Conservation (phyloP, 2,113 vertebrate species). For the Engraulis encrasicolus region DNA sequence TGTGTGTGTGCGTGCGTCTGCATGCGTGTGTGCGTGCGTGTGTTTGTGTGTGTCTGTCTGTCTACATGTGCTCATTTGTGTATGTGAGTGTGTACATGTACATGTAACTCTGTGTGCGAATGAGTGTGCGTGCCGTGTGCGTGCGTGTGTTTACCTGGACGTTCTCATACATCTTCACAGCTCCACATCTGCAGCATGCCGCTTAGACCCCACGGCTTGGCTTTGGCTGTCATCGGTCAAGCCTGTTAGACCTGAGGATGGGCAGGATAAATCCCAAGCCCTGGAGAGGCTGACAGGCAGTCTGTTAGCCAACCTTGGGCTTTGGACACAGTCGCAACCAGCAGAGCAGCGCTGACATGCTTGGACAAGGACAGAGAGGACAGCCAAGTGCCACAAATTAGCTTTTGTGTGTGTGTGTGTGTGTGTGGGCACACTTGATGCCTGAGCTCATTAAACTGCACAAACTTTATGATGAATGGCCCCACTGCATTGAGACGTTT, state of each 20-base stretch:
- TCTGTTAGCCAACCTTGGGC: conserved; percentile 59
- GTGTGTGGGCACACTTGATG: too few species aligned
- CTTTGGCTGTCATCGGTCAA: conserved; percentile 27
- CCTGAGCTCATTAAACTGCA: conserved; percentile 4
- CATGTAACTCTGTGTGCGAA: neutral
- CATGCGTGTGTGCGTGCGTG: neutral
- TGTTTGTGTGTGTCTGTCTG: neutral
- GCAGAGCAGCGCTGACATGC: conserved; percentile 55
- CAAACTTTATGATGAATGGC: conserved; percentile 2
- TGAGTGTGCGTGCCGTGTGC: neutral
- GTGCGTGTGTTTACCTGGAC: neutral
- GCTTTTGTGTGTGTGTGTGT: conserved; percentile 3
- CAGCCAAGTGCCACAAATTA: conserved; percentile 60
- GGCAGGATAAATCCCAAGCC: conserved; percentile 61
- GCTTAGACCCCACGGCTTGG: neutral
- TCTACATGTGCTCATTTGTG: neutral
- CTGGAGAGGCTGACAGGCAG: conserved; percentile 57
- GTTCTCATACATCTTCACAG: neutral
- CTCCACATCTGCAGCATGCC: neutral
- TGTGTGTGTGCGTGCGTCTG: neutral
- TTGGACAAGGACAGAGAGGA: conserved; percentile 67
- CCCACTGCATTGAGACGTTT: neutral
- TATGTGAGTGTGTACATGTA: too few species aligned
- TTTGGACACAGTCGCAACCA: conserved; percentile 49
- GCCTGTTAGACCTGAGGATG: conserved; percentile 61